Base-by-base conservation (phyloP, 2,113 vertebrate genomes). In the Xyliphius kryptos region DNA sequence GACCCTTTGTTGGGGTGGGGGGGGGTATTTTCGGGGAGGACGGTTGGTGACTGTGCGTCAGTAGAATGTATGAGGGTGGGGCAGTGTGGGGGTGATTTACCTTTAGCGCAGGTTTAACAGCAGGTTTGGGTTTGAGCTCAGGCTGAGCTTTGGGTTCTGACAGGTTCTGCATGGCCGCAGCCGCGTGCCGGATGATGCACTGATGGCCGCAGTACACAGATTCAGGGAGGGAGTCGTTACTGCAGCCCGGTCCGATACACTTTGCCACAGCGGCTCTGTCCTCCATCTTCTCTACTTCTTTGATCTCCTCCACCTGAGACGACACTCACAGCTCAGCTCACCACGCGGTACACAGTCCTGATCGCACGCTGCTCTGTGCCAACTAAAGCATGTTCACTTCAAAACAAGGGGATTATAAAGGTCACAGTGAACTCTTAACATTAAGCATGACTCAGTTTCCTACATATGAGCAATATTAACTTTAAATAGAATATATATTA, bases 201-300 rank as follows among this genome's bases (percentile, higher is more conserved):
- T 91, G 89, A 0, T 79, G 92, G 76, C 96, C 91, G 72, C 96
- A 99, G 75, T 99, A 99, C 44, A 98, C 96, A 0, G 96, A 97
- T 67, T 92, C 96, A 0, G 87, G 89, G 53, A 93, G 82, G 1
- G 94, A 91, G 58, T 86, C 75, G 1, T 81, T 91, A 10, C 69
- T 77, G 69, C 96, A 98, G 46, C 88, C 87, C 0, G 93, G 91
- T 3, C 95, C 96, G 0, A 94, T 97, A 71, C 95, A 98, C 26
- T 80, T 82, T 0, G 92, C 77, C 9, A 82, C 75, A 37, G 81
- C 82, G 7, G 78, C 81, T 49, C 81, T 54, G 43, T 89, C 89
- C 36, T 46, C 40, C 50, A 60, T 13, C 13, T 50, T 5, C 3
- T 7, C 13, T n/a, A 13, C n/a, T 0, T n/a, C 46, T 16, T n/a